Percentiles rank a stretch among this genome's conserved stretches.
These are phyloP conservation scores for Bombus huntii DNA, from an alignment of 1,140 invertebrate genomes.

Conservation along the genomic window DNA sequence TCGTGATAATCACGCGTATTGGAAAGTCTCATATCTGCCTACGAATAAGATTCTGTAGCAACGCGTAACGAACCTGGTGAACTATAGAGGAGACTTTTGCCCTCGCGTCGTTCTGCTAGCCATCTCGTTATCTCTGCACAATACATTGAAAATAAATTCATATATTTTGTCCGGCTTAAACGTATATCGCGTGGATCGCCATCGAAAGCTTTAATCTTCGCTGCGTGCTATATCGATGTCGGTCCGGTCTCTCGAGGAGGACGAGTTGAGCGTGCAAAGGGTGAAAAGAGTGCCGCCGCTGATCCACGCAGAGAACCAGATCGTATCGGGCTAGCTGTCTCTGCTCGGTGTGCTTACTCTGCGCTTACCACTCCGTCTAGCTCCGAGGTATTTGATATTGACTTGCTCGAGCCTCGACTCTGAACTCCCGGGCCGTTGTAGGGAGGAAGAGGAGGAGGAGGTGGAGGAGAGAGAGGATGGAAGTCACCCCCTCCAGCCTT, in stretches of 20 bases:
- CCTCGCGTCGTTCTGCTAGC: no score
- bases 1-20: no score
- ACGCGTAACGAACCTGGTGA: no score
- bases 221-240: background rate
- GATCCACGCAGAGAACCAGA: constrained; percentile 1
- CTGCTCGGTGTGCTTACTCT: constrained; percentile 64
- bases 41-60: no score
- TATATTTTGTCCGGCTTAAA: no score
- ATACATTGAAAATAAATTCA: no score
- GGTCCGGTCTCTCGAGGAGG: background rate
- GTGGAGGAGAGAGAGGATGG: background rate
- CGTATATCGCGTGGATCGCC: background rate
- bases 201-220: background rate
- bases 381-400: constrained; percentile 83
- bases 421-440: constrained; percentile 74
- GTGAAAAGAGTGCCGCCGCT: background rate
- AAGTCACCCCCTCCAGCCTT: constrained; percentile 42
- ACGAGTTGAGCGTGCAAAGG: background rate
- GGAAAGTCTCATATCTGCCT: no score
- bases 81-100: no score
- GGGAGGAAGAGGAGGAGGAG: background rate
- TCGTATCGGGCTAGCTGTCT: constrained; percentile 55
- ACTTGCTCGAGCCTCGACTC: constrained; percentile 80
- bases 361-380: constrained; percentile 74
- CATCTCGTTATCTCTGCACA: no score